Evolutionary conservation across 2,113 vertebrate genomes (phyloP).

Genomic region (Chlorodrepanis virens): DNA sequence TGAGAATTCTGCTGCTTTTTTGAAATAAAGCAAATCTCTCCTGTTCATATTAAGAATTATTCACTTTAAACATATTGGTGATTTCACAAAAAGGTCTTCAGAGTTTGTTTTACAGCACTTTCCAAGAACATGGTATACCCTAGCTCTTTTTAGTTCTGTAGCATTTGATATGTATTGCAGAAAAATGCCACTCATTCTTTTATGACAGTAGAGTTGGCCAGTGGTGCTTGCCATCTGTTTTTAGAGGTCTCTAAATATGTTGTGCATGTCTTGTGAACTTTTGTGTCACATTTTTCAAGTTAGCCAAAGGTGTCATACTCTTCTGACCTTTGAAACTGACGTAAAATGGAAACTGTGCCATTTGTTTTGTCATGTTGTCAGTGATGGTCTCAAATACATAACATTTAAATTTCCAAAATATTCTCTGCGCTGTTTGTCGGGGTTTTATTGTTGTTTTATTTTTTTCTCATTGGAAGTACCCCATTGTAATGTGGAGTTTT

Average conservation of each 20-base stretch:
- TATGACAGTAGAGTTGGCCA: not conserved
- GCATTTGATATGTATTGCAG: not conserved
- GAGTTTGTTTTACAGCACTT: not conserved
- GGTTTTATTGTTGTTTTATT: too few species aligned
- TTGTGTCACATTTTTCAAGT: not conserved
- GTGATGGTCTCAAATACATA: not conserved
- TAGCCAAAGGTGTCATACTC: not conserved
- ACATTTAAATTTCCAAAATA: not conserved
- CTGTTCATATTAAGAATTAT: not conserved
- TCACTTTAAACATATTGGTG: not conserved
- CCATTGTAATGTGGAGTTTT: not conserved
- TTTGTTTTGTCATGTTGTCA: not conserved
- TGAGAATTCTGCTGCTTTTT: not conserved
- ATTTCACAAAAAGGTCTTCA: not conserved
- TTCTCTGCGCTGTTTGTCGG: accelerated
- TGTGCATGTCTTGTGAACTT: not conserved
- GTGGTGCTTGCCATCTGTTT: not conserved
- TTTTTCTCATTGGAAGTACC: not conserved
- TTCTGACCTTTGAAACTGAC: not conserved
- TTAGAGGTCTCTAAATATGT: not conserved
- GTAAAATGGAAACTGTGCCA: not conserved
- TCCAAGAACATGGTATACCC: not conserved
- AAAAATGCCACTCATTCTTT: not conserved
- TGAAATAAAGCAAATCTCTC: not conserved
- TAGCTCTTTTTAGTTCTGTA: not conserved